Base-by-base conservation (phyloP, 2,888 invertebrate genomes). In the Eupithecia inturbata region DNA sequence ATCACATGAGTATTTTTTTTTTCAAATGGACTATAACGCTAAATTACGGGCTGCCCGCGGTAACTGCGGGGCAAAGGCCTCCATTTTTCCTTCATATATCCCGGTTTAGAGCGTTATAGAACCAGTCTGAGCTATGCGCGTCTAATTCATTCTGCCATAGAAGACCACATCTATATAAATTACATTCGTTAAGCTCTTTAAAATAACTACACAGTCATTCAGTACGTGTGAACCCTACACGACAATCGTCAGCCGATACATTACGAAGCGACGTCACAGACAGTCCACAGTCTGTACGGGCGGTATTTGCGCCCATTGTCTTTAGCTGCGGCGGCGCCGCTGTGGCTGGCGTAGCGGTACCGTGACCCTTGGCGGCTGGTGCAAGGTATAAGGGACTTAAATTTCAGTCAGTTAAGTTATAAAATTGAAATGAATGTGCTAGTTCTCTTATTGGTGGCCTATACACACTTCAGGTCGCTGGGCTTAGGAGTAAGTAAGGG, bases 331-430 rank as follows among this genome's bases (percentile, higher is more conserved):
- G 80, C 84, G 90, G 90, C 91, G 90, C 89, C 91, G 85, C 74
- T 79, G 80, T 83, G 91, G 88, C 91, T 91, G 83, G 84, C 84
- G 90, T 91, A 91, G 91, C 91, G 91, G 91, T 91, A 90, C 87
- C 85, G 82, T 90, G 91, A 91, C 91, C 91, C 86, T 86, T 88
- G 76, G 75, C 67, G 75, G 41, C 28, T 76, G 84, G 79, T 72
- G 45, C 80, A 79, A 80, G 82, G 70, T 60, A 79, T 31, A 36
- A 79, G 76, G 69, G 71, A 63, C 63, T 16, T 57, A 12, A 57
- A 26, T 12, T 57, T 57, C 4, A 22, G 3, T 26, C 22, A 5
- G 26, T 12, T 22, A 22, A 53, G 53, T 22, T 26, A 14, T 57
- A 2, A 22, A 53, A 45, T 53, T 22, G 3, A 22, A 53, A 53